Base-by-base conservation (phyloP, 2,797 vertebrate genomes). In the Ispidina picta region DNA sequence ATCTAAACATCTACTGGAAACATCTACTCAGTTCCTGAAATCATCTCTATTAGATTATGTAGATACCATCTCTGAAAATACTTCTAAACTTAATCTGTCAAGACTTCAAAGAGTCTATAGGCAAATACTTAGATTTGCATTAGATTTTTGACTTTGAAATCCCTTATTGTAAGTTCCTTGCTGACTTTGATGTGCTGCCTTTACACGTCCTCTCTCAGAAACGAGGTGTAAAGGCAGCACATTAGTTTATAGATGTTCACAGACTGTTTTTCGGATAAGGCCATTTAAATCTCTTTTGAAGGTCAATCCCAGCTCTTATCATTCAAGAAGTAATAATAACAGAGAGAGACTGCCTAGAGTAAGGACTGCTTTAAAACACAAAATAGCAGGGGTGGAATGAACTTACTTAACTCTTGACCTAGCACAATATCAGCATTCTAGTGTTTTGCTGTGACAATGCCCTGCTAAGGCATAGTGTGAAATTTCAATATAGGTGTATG, bases 141-240 rank as follows among this genome's bases (percentile, higher is more conserved):
- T 98, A 97, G 97, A 97, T 97, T 96, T 97, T 97, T 97, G 96
- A 98, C 97, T 98, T 98, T 98, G 97, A 98, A 98, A 98, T 97
- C 97, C 97, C 97, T 98, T 98, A 97, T 96, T 89, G 96, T 92
- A 92, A 97, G 96, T 97, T 97, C 78, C 94, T 97, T 79, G 86
- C 96, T 97, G 97, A 97, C 97, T 97, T 97, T 97, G 97, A 97
- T 97, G 97, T 93, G 90, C 82, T 90, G 95, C 95, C 95, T 97
- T 97, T 96, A 95, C 91, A 88, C 66, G 31, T 86, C 81, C 78
- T 94, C 37, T 94, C 88, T 86, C 39, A 96, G 88, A 94, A 91
- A 76, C 89, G 84, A 95, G 92, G 95, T 94, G 90, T 59, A 88
- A 97, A 93, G 92, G 95, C 93, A 93, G 93, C 62, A 51, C 82